Evolutionary conservation across 2,797 vertebrate genomes (phyloP).

Genomic region (Tapera naevia): DNA sequence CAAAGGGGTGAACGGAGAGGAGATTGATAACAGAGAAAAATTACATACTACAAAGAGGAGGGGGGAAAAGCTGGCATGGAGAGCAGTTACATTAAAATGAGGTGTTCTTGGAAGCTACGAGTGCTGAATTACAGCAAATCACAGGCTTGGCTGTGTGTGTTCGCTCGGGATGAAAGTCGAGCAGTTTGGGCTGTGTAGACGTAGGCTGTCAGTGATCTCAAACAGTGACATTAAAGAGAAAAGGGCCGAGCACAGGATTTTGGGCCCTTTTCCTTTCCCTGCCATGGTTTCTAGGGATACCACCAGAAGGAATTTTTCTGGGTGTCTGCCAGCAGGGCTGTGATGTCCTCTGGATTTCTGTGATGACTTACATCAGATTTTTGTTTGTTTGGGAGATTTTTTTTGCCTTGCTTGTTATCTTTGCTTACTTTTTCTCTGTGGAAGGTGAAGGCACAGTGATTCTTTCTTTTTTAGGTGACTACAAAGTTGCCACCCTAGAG

Average conservation of each 20-base stretch:
- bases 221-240: neutral
- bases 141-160: neutral
- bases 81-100: neutral
- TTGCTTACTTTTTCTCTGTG: neutral
- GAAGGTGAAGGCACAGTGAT: neutral
- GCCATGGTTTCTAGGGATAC: neutral
- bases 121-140: neutral
- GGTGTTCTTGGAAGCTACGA: neutral
- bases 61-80: neutral
- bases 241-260: neutral
- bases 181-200: neutral
- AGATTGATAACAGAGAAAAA: neutral
- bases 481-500: neutral
- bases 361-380: neutral
- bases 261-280: neutral
- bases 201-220: neutral
- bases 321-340: accelerated
- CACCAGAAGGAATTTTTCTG: neutral
- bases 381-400: neutral
- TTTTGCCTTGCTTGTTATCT: neutral
- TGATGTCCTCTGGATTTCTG: neutral
- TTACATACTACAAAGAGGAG: neutral
- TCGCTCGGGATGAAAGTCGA: neutral
- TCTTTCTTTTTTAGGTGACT: neutral
- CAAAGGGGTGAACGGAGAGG: neutral